phyloP scores from a whole-genome alignment of 2,888 invertebrate species.

The Lordiphosa andalusiaca region DNA sequence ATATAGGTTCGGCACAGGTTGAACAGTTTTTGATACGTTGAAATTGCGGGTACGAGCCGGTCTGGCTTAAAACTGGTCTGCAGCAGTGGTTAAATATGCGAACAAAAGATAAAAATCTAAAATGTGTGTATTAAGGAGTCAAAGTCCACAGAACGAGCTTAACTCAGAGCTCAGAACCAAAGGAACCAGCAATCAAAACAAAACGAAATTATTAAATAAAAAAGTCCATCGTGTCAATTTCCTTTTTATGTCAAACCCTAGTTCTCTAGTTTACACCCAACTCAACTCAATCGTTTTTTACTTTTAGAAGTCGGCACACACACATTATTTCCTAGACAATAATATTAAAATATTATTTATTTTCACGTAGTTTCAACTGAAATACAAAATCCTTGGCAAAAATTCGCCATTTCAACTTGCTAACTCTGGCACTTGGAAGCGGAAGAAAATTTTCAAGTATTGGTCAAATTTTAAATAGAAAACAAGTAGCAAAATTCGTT shows the following conservation, averaged over 20 bases:
- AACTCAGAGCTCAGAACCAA: too few relatives aligned
- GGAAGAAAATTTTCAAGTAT: conserved; percentile 58
- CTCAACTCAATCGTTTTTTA: conserved; percentile 58
- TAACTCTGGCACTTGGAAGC: conserved; percentile 33
- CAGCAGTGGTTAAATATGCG: too few relatives aligned
- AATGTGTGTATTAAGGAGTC: too few relatives aligned
- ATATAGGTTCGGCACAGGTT: too few relatives aligned
- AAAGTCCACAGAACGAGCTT: too few relatives aligned
- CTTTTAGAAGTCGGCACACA: conserved; percentile 70
- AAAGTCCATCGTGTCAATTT: not conserved
- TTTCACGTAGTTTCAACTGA: conserved; percentile 44
- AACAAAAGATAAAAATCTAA: too few relatives aligned
- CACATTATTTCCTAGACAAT: conserved; percentile 41
- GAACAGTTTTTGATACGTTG: too few relatives aligned
- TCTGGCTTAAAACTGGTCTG: too few relatives aligned
- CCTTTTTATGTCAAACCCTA: conserved; percentile 8
- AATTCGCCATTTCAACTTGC: conserved; percentile 46
- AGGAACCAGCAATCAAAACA: too few relatives aligned
- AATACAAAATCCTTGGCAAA: conserved; percentile 1
- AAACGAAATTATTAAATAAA: too few relatives aligned
- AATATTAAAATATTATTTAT: conserved; percentile 34
- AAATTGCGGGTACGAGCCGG: too few relatives aligned
- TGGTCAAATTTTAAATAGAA: conserved; percentile 47
- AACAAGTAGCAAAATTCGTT: conserved; percentile 23
- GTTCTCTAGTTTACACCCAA: conserved; percentile 7